Percentiles rank a stretch among this genome's conserved stretches.
Evolutionary conservation across 2,797 vertebrate genomes (phyloP).

Genomic region (Chelidonichthys spinosus): DNA sequence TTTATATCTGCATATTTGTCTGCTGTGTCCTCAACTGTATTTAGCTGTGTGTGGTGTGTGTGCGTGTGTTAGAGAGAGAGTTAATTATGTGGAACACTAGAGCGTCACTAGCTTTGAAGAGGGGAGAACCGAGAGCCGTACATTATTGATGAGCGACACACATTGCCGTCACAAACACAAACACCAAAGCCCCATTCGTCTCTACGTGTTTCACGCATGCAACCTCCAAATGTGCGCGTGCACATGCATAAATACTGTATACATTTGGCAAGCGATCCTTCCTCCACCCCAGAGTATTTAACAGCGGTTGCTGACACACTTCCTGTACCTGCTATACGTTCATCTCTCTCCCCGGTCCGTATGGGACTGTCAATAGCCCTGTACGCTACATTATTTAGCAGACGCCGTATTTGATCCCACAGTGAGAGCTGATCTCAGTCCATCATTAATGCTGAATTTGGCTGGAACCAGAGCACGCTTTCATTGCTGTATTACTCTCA

Average conservation of each 20-base stretch:
- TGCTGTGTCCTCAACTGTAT: constrained; percentile 31
- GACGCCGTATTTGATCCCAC: constrained; percentile 78
- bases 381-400: constrained; percentile 82
- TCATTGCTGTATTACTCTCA: constrained; percentile 43
- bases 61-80: constrained; percentile 43
- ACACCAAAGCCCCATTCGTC: constrained; percentile 21
- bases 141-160: constrained; percentile 87
- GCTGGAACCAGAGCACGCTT: constrained; percentile 59
- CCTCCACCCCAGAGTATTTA: constrained; percentile 59
- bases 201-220: constrained; percentile 16
- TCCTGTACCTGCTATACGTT: constrained; percentile 74
- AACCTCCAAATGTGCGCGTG: constrained; percentile 26
- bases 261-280: constrained; percentile 66
- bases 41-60: constrained; percentile 29
- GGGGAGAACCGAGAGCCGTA: constrained; percentile 70
- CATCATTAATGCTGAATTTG: constrained; percentile 79
- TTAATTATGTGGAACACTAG: constrained; percentile 83
- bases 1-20: constrained; percentile 42
- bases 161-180: constrained; percentile 74
- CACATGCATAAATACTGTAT: constrained; percentile 51
- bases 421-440: constrained; percentile 67
- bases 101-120: constrained; percentile 81
- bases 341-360: constrained; percentile 61
- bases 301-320: constrained; percentile 74
- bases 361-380: constrained; percentile 72